These are phyloP conservation scores for Drosophila leontia DNA, from an alignment of 1,140 invertebrate species.

Conservation along the genomic window DNA sequence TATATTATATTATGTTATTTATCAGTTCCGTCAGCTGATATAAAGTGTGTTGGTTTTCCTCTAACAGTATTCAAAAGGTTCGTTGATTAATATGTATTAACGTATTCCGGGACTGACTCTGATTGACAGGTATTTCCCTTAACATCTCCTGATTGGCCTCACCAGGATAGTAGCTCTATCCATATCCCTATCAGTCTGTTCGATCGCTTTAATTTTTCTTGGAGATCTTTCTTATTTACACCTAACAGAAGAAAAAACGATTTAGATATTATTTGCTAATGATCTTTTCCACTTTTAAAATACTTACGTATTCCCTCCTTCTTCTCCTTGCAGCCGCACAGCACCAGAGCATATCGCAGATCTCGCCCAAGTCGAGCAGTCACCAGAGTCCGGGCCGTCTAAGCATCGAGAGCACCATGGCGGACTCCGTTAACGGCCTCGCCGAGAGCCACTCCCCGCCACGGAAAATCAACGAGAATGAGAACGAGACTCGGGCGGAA, in stretches of 20 bases:
- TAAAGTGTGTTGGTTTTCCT: neutral
- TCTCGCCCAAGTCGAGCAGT: constrained; percentile 81
- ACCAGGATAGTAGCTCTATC: neutral
- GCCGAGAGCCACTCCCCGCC: constrained; percentile 20
- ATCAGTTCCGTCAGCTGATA: neutral
- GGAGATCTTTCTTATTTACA: neutral
- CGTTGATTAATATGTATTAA: neutral
- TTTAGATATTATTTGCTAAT: too few species aligned
- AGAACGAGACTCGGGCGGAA: constrained; percentile 68
- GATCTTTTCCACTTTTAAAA: too few species aligned
- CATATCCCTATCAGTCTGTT: neutral
- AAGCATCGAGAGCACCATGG: constrained; percentile 72
- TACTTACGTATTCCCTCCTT: neutral
- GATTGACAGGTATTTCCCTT: neutral
- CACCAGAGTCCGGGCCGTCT: constrained; percentile 18
- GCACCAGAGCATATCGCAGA: constrained; percentile 77
- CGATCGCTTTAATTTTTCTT: neutral
- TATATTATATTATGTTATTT: neutral
- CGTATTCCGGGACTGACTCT: too few species aligned
- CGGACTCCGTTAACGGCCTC: constrained; percentile 42
- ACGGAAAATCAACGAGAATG: constrained; percentile 63
- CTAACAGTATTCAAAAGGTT: too few species aligned
- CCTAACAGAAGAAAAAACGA: too few species aligned
- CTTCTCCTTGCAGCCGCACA: constrained; percentile 62
- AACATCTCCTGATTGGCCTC: neutral